Base-by-base conservation (phyloP, 2,113 vertebrate genomes). In the Ciconia stormi region DNA sequence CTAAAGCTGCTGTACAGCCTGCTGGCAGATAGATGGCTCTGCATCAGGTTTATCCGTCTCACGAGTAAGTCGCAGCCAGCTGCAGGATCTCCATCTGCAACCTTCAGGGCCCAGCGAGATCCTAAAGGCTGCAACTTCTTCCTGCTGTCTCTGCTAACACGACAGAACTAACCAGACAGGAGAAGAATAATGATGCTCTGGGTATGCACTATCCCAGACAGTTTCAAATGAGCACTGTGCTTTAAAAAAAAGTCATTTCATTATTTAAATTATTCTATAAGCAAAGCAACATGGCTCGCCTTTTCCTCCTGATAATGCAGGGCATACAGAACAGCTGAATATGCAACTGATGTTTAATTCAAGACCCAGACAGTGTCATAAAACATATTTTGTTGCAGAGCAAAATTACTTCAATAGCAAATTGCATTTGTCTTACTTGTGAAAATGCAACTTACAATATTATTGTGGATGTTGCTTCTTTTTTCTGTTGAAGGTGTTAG, bases 331-430 rank as follows among this genome's bases (percentile, higher is more conserved):
- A 90, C 78, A 87, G 87, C 92, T 95, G 85, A 96, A 95, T 87
- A 80, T 79, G 83, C 91, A 90, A 85, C 29, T 89, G 86, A 88
- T 72, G 78, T 83, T 90, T 90, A 95, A 97, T 89, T 93, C 62
- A 61, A 77, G 83, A 82, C 32, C 32, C 89, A 91, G 89, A 89
- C 91, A 83, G 73, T 83, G 61, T 85, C 85, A 93, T 95, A 94
- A 95, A 95, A 91, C 59, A 89, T 82, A 93, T 88, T 82, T 85
- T 82, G 27, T 91, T 92, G 82, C 42, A 85, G 70, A 92, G 62
- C 79, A 89, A 96, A 96, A 93, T 79, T 59, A 84, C 71, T 96
- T 92, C 73, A 83, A 63, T 36, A 79, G 88, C 82, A 95, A 97
- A 97, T 81, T 83, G 55, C 85, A 84, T 95, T 96, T 96, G 87